phyloP scores from a whole-genome alignment of 2,888 invertebrate genomes.

The Brachyptera risi region DNA sequence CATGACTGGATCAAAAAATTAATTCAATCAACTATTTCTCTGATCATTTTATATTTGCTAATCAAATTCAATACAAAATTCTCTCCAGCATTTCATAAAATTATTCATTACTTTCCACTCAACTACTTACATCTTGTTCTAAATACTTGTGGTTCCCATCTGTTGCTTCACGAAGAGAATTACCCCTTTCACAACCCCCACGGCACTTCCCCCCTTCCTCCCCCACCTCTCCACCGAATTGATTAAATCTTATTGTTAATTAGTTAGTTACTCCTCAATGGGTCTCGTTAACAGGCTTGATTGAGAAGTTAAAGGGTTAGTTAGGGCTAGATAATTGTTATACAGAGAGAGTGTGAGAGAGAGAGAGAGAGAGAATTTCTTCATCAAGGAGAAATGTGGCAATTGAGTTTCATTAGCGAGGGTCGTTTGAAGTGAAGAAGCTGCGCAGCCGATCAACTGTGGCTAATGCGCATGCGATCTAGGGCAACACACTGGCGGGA shows the following conservation, averaged over 20 bases:
- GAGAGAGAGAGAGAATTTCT: no score
- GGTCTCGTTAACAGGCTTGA: slow-evolving; percentile 7
- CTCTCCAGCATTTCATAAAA: no score
- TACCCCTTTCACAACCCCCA: background rate
- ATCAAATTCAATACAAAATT: no score
- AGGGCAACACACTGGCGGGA: no score
- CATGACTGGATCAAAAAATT: no score
- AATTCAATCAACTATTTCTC: no score
- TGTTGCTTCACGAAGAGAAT: slow-evolving; percentile 17
- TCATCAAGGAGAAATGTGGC: background rate
- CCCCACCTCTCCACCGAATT: slow-evolving; percentile 21
- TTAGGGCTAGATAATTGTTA: slow-evolving; percentile 28
- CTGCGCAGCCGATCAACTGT: no score
- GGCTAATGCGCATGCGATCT: no score
- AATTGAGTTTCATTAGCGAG: slow-evolving; percentile 20
- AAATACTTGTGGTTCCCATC: slow-evolving; percentile 10
- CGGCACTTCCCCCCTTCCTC: slow-evolving; percentile 22
- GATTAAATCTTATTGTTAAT: slow-evolving; percentile 31
- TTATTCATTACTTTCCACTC: background rate
- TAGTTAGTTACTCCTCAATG: slow-evolving; percentile 25
- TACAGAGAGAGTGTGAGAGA: no score
- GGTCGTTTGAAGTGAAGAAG: no score
- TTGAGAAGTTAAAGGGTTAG: slow-evolving; percentile 27
- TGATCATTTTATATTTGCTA: background rate
- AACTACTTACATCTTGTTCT: background rate